These are phyloP conservation scores for Parauchenoglanis punctatus DNA, from an alignment of 2,797 vertebrate genomes.

Conservation along the genomic window DNA sequence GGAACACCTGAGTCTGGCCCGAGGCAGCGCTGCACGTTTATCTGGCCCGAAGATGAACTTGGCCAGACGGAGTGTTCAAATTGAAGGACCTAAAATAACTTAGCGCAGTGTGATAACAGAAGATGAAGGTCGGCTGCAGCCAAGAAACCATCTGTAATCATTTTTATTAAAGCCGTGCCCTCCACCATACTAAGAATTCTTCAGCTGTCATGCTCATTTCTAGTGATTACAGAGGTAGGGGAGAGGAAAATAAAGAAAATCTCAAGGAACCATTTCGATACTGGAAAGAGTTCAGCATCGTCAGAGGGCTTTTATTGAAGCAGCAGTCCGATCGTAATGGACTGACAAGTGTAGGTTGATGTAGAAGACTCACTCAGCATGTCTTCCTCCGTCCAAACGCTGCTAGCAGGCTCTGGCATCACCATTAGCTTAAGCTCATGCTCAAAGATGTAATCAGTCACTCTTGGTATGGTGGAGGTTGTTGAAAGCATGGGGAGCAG, in stretches of 20 bases:
- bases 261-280: neutral
- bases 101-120: constrained; percentile 53
- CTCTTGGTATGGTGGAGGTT: constrained; percentile 42
- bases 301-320: constrained; percentile 43
- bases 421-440: constrained; percentile 42
- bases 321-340: constrained; percentile 30
- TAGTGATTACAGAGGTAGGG: neutral
- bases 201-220: constrained; percentile 4
- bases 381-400: constrained; percentile 11
- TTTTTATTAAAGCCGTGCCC: neutral
- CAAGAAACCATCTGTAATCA: constrained; percentile 17
- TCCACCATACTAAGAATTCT: neutral
- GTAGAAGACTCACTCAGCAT: constrained; percentile 40
- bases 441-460: constrained; percentile 51
- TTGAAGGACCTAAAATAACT: constrained; percentile 57
- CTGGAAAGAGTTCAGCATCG: neutral
- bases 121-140: constrained; percentile 27
- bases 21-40: constrained; percentile 38
- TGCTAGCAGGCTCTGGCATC: constrained; percentile 32
- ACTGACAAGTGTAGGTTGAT: constrained; percentile 39
- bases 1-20: constrained; percentile 49
- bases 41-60: constrained; percentile 52
- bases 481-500: constrained; percentile 38
- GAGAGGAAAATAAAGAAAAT: constrained; percentile 10
- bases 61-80: constrained; percentile 43